phyloP scores from a whole-genome alignment of 1,140 invertebrate genomes.

The Drosophila mojavensis region DNA sequence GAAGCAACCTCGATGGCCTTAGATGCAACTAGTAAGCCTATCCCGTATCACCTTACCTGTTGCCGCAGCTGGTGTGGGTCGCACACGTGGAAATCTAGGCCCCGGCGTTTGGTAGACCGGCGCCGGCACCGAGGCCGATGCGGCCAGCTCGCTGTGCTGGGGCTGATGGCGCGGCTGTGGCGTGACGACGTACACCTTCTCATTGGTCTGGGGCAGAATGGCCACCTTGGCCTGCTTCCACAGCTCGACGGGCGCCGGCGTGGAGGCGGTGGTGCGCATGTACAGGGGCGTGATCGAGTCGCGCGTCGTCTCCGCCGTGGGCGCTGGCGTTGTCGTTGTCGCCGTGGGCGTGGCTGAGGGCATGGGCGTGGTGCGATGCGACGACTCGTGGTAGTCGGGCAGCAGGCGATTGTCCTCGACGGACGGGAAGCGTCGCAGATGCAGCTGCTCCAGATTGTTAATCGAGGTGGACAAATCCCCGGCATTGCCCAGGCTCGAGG shows the following conservation, averaged over 20 bases:
- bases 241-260: constrained; percentile 77
- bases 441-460: constrained; percentile 73
- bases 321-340: constrained; percentile 22
- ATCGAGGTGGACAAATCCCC: constrained; percentile 71
- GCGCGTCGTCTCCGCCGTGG: neutral
- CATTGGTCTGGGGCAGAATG: constrained; percentile 89
- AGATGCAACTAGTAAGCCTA: too few species aligned
- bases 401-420: constrained; percentile 66
- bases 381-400: constrained; percentile 55
- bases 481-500: constrained; percentile 67
- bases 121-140: constrained; percentile 40
- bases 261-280: constrained; percentile 37
- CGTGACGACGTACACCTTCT: constrained; percentile 91
- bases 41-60: constrained; percentile 15
- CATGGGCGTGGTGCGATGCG: constrained; percentile 13
- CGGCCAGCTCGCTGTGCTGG: constrained; percentile 16
- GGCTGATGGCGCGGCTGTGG: constrained; percentile 85
- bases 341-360: constrained; percentile 16
- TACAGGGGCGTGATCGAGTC: constrained; percentile 48
- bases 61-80: constrained; percentile 85
- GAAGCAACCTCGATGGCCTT: neutral
- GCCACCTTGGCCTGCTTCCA: constrained; percentile 89
- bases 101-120: constrained; percentile 86
- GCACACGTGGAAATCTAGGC: constrained; percentile 85
- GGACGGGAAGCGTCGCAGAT: constrained; percentile 62